Evolutionary conservation across 2,797 vertebrate genomes (phyloP).

Genomic region (Macroramphosus scolopax): DNA sequence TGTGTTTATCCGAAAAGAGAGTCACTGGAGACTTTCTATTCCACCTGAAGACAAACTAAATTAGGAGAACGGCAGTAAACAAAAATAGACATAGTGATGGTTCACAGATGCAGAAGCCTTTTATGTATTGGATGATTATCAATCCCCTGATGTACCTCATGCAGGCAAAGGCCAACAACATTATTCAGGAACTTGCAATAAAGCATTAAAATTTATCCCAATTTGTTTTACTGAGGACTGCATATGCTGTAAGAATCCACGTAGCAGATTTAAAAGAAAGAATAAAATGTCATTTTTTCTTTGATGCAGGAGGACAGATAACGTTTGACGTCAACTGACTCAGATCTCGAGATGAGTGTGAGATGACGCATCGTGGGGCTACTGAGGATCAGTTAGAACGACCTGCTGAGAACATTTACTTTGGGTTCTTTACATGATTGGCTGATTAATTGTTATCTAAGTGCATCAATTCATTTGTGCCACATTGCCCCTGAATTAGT

Average conservation of each 20-base stretch:
- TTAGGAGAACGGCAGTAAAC: conserved; percentile 18
- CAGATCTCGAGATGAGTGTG: conserved; percentile 13
- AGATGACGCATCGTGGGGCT: conserved; percentile 5
- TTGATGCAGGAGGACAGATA: conserved; percentile 41
- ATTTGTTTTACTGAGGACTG: conserved; percentile 10
- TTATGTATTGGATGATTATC: conserved; percentile 34
- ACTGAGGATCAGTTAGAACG: conserved; percentile 19
- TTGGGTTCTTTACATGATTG: conserved; percentile 3
- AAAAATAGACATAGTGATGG: conserved; percentile 39
- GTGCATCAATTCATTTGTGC: conserved; percentile 27
- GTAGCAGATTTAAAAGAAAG: conserved; percentile 1
- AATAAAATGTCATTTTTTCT: conserved; percentile 14
- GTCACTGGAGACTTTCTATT: conserved; percentile 18
- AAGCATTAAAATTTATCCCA: conserved; percentile 3
- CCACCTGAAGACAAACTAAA: conserved; percentile 41
- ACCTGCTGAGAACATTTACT: conserved; percentile 12
- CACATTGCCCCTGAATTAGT: conserved; percentile 7
- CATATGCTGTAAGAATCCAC: neutral
- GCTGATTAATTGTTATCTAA: conserved; percentile 17
- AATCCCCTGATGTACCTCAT: conserved; percentile 12
- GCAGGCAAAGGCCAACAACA: conserved; percentile 18
- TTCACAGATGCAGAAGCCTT: conserved; percentile 36
- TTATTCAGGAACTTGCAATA: conserved; percentile 20
- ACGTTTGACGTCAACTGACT: conserved; percentile 25
- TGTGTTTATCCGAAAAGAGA: conserved; percentile 15